A percentile compares a stretch with the other conserved stretches of the same genome.
Conservation (phyloP, 2,797 vertebrate species). For the Molothrus ater region DNA sequence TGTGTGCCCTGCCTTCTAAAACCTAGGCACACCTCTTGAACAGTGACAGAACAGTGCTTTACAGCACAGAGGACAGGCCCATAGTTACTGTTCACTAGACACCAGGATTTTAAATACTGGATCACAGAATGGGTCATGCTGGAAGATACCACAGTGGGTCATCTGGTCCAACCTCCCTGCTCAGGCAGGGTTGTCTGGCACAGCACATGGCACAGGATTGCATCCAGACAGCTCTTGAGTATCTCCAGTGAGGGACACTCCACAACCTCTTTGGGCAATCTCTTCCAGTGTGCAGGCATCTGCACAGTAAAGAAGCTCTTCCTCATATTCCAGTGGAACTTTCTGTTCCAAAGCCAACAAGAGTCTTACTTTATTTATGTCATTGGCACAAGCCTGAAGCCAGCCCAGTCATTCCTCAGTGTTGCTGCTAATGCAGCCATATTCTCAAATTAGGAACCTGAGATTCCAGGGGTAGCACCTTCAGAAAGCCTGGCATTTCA, state of each 20-base stretch:
- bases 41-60: background rate
- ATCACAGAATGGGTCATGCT: background rate
- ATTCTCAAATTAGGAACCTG: background rate
- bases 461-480: background rate
- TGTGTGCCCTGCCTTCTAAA: background rate
- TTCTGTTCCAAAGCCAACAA: background rate
- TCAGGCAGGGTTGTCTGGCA: background rate
- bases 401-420: background rate
- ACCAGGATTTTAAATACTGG: background rate
- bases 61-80: background rate
- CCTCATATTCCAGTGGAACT: background rate
- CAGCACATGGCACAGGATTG: background rate
- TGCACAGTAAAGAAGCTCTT: background rate
- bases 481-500: background rate
- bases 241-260: background rate
- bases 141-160: background rate
- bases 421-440: rapidly evolving
- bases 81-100: background rate
- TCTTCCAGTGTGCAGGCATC: background rate
- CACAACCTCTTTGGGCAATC: background rate
- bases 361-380: background rate
- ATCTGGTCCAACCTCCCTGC: background rate
- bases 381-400: background rate
- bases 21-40: background rate
- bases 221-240: background rate